These are phyloP conservation scores for Julus scandinavius DNA, from an alignment of 2,888 invertebrate genomes.

Conservation along the genomic window DNA sequence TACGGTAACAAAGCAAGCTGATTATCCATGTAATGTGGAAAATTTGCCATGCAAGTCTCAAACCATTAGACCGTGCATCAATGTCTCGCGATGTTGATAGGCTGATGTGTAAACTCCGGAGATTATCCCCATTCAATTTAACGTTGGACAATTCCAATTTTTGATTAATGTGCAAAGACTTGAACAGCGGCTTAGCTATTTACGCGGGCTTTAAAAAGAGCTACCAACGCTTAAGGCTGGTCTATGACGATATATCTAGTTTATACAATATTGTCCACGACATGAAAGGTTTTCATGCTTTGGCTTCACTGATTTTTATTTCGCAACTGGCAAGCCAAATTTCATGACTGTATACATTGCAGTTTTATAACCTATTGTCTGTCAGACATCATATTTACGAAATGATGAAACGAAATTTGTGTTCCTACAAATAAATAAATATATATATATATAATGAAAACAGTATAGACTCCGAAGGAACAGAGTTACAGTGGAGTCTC, in stretches of 20 bases:
- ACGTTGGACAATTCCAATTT: not conserved
- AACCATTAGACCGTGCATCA: not conserved
- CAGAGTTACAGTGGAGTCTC: no score
- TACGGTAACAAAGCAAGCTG: not conserved
- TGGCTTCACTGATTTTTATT: no score
- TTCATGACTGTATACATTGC: no score
- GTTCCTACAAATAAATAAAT: no score
- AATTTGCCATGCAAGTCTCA: not conserved
- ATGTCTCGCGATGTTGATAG: not conserved
- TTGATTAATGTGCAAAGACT: not conserved
- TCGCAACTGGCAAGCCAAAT: no score
- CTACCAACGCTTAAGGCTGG: not conserved
- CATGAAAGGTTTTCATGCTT: no score
- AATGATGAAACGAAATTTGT: no score
- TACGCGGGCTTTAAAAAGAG: not conserved
- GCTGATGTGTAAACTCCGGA: not conserved
- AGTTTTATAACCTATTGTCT: no score
- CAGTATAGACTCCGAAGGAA: no score
- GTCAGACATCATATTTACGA: no score
- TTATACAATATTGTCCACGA: no score
- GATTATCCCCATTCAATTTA: not conserved
- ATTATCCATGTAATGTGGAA: not conserved
- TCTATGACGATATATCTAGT: not conserved
- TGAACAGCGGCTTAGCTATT: not conserved
- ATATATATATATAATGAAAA: no score